Evolutionary conservation across 2,888 invertebrate species (phyloP), one percentile per base, ranked within the genome.

Genomic region (Oxycera nigricornis): DNA sequence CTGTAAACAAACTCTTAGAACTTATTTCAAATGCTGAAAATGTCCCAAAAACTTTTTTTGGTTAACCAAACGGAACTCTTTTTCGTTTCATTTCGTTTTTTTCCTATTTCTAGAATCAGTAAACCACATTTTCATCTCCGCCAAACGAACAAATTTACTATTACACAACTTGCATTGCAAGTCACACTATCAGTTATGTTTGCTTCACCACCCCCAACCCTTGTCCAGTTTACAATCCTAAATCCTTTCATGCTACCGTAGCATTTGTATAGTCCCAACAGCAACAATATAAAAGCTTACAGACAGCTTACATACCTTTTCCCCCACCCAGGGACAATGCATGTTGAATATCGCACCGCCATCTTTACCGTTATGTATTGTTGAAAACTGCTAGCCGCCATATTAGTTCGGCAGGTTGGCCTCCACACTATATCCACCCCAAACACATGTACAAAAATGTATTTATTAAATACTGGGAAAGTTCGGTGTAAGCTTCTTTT

Each of bases 401-500:
- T 65, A 65, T 65, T 65, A 41, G 65, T 41, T 41, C n/a, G 24
- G 41, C 3, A 30, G 24, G 17, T 24, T 65, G 3, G 46, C 17
- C 46, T 46, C 46, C 4, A 46, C 17, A 9, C 52, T 17, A 20
- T 52, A 22, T 20, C 20, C 11, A 39, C 11, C 55, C 3, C 24
- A 4, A 46, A 46, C 14, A 46, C 17, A 7, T 14, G 17, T 14
- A 17, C 3, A 7, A 6, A 35, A 35, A 11, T 11, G 6, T 35
- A 35, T 46, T 46, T 46, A 46, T 46, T 46, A 11, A 14, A 46
- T 46, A 20, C n/a, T 65, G 22, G 9, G 24, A 39, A 65, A 65
- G 65, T 65, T 65, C 41, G n/a, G 22, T 41, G 70, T 70, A 70
- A 70, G 70, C 70, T 70, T 28, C 52, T 70, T 70, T 70, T 70